These are phyloP conservation scores for Nothoprocta perdicaria DNA, from an alignment of 2,113 vertebrate species.

Conservation along the genomic window DNA sequence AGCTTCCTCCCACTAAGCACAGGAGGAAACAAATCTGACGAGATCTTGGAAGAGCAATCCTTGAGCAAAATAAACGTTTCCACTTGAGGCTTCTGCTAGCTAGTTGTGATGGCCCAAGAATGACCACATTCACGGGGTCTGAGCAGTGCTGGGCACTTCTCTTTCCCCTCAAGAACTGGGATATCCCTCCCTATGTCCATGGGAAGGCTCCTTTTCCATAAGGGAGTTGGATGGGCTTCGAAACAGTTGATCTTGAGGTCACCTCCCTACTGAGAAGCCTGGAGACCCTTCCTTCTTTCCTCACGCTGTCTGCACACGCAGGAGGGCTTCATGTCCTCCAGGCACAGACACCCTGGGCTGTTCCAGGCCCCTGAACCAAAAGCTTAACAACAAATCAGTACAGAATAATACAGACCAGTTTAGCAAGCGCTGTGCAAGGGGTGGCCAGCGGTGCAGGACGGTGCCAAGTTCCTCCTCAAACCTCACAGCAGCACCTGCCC, in stretches of 20 bases:
- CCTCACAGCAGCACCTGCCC: not conserved
- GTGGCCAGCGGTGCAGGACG: no score
- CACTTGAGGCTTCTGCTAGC: not conserved
- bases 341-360: not conserved
- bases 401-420: no score
- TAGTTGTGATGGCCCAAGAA: fast-evolving
- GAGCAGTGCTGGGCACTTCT: not conserved
- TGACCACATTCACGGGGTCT: not conserved
- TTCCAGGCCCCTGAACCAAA: not conserved
- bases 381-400: not conserved
- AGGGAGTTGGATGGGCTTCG: fast-evolving
- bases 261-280: not conserved
- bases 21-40: conserved; percentile 1
- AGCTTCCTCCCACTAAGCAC: not conserved
- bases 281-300: not conserved
- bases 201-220: not conserved
- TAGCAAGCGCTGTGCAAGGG: no score
- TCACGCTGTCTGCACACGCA: not conserved
- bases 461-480: not conserved
- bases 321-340: not conserved
- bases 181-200: not conserved
- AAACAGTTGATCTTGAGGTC: not conserved
- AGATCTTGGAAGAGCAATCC: conserved; percentile 13
- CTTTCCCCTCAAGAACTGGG: not conserved
- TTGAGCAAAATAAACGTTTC: not conserved